Conservation (phyloP, 2,797 vertebrate species). For the Gallinago nigripennis region DNA sequence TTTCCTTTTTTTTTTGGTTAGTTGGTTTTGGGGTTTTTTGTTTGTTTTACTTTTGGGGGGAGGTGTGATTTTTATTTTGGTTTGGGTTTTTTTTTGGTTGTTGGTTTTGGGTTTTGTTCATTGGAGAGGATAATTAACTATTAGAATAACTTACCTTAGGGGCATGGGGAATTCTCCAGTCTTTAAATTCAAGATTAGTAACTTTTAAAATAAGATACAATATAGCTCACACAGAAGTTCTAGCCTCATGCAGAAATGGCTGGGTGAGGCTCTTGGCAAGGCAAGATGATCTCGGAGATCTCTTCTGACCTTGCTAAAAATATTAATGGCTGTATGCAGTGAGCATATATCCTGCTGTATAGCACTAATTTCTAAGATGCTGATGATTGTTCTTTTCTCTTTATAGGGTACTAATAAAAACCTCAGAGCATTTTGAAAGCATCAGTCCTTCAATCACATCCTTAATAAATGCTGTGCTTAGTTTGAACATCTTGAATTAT, state of each 20-base stretch:
- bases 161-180: conserved; percentile 23
- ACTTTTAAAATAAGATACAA: conserved; percentile 1
- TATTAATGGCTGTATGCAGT: background rate
- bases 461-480: background rate
- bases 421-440: background rate
- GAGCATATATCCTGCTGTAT: background rate
- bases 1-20: background rate
- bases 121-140: background rate
- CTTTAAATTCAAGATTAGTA: conserved; percentile 33
- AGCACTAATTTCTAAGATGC: background rate
- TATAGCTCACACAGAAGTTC: background rate
- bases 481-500: background rate
- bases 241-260: background rate
- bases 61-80: background rate
- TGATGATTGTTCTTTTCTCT: background rate
- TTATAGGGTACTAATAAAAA: background rate
- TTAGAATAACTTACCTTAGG: conserved; percentile 21
- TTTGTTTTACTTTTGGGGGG: background rate
- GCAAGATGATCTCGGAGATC: background rate
- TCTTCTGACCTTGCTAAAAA: background rate
- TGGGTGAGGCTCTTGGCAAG: conserved; percentile 41
- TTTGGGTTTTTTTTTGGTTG: background rate
- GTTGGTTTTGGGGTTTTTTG: too few relatives aligned
- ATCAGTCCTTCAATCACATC: background rate
- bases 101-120: background rate